These are phyloP conservation scores for Tenrec ecaudatus DNA, from an alignment of 2,113 vertebrate genomes.

Conservation along the genomic window DNA sequence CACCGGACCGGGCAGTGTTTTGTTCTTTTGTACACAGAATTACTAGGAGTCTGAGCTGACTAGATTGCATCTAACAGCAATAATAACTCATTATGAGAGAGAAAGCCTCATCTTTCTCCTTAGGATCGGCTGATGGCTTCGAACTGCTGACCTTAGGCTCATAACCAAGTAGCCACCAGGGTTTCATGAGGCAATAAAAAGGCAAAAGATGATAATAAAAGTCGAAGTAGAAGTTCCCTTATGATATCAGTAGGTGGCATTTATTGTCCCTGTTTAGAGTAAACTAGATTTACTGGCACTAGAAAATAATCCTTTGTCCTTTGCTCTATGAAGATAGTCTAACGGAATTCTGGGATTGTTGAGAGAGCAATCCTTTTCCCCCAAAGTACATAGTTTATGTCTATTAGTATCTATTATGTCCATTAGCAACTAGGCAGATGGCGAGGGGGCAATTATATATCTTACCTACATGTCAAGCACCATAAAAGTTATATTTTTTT, in stretches of 20 bases:
- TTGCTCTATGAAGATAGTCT: neutral
- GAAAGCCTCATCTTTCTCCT: too few relatives aligned
- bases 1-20: too few relatives aligned
- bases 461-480: neutral
- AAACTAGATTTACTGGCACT: neutral
- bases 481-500: neutral
- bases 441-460: neutral
- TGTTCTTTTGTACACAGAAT: too few relatives aligned
- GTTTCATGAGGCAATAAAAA: neutral
- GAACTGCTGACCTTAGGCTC: too few relatives aligned
- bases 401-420: neutral
- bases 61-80: too few relatives aligned
- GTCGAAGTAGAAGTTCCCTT: neutral
- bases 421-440: neutral
- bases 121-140: too few relatives aligned
- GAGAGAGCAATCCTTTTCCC: neutral
- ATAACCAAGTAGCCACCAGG: too few relatives aligned
- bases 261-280: neutral
- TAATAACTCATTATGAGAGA: too few relatives aligned
- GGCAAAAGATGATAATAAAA: neutral
- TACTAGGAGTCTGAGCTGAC: too few relatives aligned
- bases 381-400: neutral
- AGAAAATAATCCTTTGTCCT: neutral
- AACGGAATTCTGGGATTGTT: neutral
- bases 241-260: neutral